Evolutionary conservation across 1,140 invertebrate genomes (phyloP), one percentile per base, ranked within the genome.

Genomic region (Schlechtendalia chinensis): DNA sequence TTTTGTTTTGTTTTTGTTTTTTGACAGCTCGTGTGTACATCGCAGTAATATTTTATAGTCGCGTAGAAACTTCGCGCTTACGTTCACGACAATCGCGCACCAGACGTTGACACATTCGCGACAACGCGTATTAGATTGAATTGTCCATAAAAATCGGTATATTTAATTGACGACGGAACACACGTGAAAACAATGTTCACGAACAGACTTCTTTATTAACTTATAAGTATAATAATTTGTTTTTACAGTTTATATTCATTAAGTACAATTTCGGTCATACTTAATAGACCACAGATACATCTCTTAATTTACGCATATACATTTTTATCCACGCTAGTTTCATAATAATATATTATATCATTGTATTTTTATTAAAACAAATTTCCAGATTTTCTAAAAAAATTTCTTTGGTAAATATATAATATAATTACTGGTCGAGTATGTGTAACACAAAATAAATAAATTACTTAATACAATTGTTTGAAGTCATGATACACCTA

Each of bases 201-300:
- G 75, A 63, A 79, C 75, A 79, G 54, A 79, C 75, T 79, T 79
- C 45, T 63, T 79, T 79, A 63, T 79, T 79, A 79, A 63, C 32
- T 63, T 63, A 79, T 47, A 79, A 61, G 29, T 61, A 79, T 27
- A 61, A 77, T 77, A 58, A 58, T 79, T 79, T 59, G 56, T 79
- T 79, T 63, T 63, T 79, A 79, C 75, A 79, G 45, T 61, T 47
- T 79, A 79, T 79, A 63, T 63, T 79, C 56, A 61, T 61, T 63
- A 61, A 79, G 39, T 79, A 79, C 75, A 79, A 63, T 63, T 63
- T 79, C 24, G 75, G 58, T 79, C 75, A 72, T 54, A 54, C 24
- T 63, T 50, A 79, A 17, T 12, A 19, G 54, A 61, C 58, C 56
- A 27, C 19, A 74, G 53, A 74, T 29, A 77, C 22, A 50, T 27